phyloP scores from a whole-genome alignment of 2,113 vertebrate genomes.

The Chaetura pelagica region DNA sequence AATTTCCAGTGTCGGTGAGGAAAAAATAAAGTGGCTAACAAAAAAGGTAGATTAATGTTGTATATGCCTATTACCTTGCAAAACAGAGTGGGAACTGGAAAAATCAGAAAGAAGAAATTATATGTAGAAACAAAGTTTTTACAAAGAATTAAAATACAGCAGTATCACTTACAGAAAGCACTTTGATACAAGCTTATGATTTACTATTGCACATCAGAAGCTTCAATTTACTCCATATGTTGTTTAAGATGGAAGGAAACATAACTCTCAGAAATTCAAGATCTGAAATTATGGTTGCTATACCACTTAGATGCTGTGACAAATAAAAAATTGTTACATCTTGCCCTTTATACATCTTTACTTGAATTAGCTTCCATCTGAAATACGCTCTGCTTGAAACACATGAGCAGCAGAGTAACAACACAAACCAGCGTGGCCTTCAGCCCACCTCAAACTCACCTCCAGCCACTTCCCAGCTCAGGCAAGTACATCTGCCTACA shows the following conservation, averaged over 20 bases:
- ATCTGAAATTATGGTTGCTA: not conserved
- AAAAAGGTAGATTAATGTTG: not conserved
- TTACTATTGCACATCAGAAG: not conserved
- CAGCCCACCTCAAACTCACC: not conserved
- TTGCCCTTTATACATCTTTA: not conserved
- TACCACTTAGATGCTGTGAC: not conserved
- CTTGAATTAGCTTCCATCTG: not conserved
- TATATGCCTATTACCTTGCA: not conserved
- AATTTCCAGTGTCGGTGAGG: not conserved
- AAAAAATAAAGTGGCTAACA: not conserved
- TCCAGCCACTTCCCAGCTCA: not conserved
- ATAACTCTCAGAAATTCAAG: not conserved
- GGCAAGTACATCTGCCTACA: not conserved
- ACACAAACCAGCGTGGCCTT: not conserved
- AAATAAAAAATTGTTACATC: not conserved
- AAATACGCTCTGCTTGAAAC: not conserved
- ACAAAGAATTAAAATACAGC: not conserved
- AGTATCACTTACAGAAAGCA: not conserved
- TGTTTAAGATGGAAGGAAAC: not conserved
- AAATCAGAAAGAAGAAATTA: not conserved
- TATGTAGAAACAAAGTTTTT: not conserved
- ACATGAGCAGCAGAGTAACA: not conserved
- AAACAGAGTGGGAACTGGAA: not conserved
- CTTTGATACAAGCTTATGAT: not conserved
- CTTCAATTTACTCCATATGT: not conserved